A percentile compares a stretch with the other conserved stretches of the same genome.
Evolutionary conservation across 2,113 vertebrate genomes (phyloP).

Genomic region (Cyprinus carpio): DNA sequence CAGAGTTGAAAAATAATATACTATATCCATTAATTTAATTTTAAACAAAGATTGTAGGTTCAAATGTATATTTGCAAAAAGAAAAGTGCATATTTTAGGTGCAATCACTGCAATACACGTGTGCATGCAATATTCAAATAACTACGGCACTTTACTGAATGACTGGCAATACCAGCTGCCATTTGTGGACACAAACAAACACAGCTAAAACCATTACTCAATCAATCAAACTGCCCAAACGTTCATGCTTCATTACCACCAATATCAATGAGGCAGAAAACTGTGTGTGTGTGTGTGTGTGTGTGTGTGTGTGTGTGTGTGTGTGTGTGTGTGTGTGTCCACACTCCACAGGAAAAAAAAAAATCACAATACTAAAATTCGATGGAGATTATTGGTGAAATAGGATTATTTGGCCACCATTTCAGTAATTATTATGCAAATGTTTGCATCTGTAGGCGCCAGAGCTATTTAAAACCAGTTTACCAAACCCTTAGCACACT

Average conservation of each 20-base stretch:
- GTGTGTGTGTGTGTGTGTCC: neutral
- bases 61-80: neutral
- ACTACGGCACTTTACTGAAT: neutral
- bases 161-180: slow-evolving; percentile 2
- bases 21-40: neutral
- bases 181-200: neutral
- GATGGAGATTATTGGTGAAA: slow-evolving; percentile 19
- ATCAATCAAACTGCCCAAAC: slow-evolving; percentile 25
- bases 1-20: neutral
- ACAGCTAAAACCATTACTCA: slow-evolving; percentile 14
- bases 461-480: neutral
- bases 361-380: neutral
- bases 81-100: neutral
- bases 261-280: slow-evolving; percentile 25
- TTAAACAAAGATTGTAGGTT: neutral
- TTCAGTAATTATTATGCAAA: slow-evolving; percentile 16
- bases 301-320: neutral
- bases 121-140: neutral
- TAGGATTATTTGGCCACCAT: slow-evolving; percentile 24
- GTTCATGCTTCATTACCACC: slow-evolving; percentile 6
- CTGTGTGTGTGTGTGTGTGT: neutral
- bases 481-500: neutral
- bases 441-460: neutral
- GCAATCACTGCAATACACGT: neutral
- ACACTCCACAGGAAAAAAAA: neutral